These are phyloP conservation scores for Pimpla rufipes DNA, from an alignment of 2,888 invertebrate genomes.

Conservation along the genomic window DNA sequence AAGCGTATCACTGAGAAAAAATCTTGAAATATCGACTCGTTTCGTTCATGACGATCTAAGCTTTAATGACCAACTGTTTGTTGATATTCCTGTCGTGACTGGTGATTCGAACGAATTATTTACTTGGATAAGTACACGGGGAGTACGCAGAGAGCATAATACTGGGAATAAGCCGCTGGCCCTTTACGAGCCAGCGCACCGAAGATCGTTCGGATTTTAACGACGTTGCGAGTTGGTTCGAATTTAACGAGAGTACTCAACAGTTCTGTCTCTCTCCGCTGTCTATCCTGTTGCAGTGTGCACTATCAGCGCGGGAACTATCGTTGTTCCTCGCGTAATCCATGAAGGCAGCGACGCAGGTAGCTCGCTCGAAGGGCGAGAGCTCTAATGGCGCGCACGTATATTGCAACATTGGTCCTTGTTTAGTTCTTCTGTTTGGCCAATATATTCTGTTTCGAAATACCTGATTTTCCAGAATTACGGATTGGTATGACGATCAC, in stretches of 20 bases:
- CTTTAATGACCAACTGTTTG: neutral
- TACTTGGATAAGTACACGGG: slow-evolving; percentile 15
- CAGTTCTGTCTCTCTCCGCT: slow-evolving; percentile 25
- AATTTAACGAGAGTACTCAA: slow-evolving; percentile 25
- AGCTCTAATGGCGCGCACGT: slow-evolving; percentile 10
- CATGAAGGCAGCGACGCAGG: slow-evolving; percentile 18
- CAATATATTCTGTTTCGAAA: neutral
- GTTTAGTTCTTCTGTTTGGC: neutral
- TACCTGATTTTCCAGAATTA: neutral
- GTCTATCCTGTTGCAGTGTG: neutral
- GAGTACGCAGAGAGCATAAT: slow-evolving; percentile 34
- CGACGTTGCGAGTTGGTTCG: slow-evolving; percentile 41
- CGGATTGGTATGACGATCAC: neutral
- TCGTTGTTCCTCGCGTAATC: slow-evolving; percentile 33
- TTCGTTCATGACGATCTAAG: too few relatives aligned
- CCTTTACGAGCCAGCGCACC: slow-evolving; percentile 44
- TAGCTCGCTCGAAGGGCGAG: neutral
- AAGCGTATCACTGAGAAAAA: too few relatives aligned
- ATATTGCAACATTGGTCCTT: neutral
- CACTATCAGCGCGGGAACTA: slow-evolving; percentile 5
- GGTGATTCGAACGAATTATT: slow-evolving; percentile 11
- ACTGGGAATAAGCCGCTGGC: neutral
- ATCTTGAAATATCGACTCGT: too few relatives aligned
- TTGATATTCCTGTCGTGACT: neutral
- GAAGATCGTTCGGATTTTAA: slow-evolving; percentile 57